Evolutionary conservation across 1,140 invertebrate genomes (phyloP), one percentile per base, ranked within the genome.

Genomic region (Agrilus planipennis): DNA sequence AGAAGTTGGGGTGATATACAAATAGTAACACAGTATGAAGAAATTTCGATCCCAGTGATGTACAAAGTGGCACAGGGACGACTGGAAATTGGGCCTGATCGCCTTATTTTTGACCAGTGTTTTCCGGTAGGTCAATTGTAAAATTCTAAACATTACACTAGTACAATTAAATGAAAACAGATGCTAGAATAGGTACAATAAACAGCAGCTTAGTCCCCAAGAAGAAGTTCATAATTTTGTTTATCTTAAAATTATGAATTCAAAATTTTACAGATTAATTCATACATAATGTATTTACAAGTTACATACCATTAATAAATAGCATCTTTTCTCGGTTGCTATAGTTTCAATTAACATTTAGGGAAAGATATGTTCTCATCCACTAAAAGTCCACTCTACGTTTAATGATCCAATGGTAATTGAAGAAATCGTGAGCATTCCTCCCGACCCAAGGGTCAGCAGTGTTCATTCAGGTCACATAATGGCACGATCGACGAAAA

Each of bases 71-170:
- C 74, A 0, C 63, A 73, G 29, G 77, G 77, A 20, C 70, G 68
- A 48, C 49, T 75, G 35, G 62, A 69, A 40, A 68, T 79, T 27
- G 67, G 72, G 16, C 68, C 77, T 20, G 73, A 78, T 47, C 70
- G 73, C 46, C 57, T 89, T 11, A 63, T 77, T 30, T 86, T 89
- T 60, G 73, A 80, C 42, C 76, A 86, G 61, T 83, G 81, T 48
- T 89, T 88, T 72, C 87, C 87, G 22, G 83, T 85, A 69, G 75
- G 75, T 74, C n/a, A n/a, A n/a, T n/a, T n/a, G n/a, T n/a, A n/a
- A n/a, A n/a, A n/a, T n/a, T n/a, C n/a, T n/a, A n/a, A n/a, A n/a
- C n/a, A n/a, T n/a, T n/a, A n/a, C n/a, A n/a, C n/a, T n/a, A n/a
- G n/a, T n/a, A n/a, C n/a, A n/a, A n/a, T n/a, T n/a, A n/a, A n/a